Conservation (phyloP, 1,140 invertebrate species). For the Palaemon carinicauda region DNA sequence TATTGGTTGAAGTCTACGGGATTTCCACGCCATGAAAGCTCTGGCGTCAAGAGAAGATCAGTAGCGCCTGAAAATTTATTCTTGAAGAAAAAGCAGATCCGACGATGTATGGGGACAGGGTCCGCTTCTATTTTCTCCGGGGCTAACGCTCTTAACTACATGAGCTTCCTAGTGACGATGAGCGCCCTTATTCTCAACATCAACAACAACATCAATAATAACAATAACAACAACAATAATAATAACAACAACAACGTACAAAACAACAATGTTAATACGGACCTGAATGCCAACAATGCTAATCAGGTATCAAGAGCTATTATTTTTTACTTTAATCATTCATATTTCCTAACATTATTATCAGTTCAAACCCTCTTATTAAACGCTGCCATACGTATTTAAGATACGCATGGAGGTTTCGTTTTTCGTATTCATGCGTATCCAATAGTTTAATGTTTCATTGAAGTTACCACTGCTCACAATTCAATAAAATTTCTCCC, state of each 20-base stretch:
- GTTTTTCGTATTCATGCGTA: no score
- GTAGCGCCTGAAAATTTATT: neutral
- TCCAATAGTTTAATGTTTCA: no score
- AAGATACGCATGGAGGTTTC: no score
- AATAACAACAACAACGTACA: constrained; percentile 38
- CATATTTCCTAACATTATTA: no score
- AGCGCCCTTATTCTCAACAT: constrained; percentile 29
- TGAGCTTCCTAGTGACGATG: constrained; percentile 25
- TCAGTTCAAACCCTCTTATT: no score
- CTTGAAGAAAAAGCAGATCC: neutral
- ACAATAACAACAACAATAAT: constrained; percentile 41
- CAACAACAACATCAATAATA: constrained; percentile 42
- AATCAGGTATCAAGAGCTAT: neutral
- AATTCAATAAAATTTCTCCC: no score
- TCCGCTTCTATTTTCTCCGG: constrained; percentile 7
- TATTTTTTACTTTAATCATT: no score
- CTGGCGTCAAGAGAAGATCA: neutral
- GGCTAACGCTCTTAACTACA: constrained; percentile 32
- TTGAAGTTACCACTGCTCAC: no score
- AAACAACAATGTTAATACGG: constrained; percentile 36
- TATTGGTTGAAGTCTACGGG: no score
- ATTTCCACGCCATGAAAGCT: no score
- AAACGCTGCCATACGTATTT: no score
- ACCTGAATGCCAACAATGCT: constrained; percentile 33
- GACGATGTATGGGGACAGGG: neutral